Conservation (phyloP, 2,888 invertebrate genomes). For the Laothoe populi region DNA sequence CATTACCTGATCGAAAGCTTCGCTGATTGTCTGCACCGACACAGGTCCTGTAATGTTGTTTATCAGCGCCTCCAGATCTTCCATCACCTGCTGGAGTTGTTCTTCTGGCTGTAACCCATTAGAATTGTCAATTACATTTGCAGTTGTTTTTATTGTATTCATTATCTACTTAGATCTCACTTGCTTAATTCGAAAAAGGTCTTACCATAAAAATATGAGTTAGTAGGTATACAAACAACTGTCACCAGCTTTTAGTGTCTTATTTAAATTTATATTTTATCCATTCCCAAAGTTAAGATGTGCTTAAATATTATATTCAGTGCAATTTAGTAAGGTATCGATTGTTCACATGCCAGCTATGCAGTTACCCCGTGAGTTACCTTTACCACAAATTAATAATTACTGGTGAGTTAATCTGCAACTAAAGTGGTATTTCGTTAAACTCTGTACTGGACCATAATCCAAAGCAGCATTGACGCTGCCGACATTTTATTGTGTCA, state of each 20-base stretch:
- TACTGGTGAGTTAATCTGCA: neutral
- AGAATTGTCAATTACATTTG: neutral
- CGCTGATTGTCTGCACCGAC: conserved; percentile 51
- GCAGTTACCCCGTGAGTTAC: neutral
- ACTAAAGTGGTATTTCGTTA: no score
- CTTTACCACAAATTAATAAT: neutral
- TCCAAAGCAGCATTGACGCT: no score
- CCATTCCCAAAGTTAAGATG: neutral
- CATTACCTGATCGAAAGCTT: conserved; percentile 65
- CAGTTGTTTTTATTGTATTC: neutral
- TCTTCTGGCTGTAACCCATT: conserved; percentile 59
- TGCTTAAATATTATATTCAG: neutral
- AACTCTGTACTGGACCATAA: no score
- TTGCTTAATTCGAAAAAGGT: no score
- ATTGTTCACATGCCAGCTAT: neutral
- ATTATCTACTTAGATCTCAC: neutral
- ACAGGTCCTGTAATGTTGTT: conserved; percentile 50
- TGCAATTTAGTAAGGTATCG: neutral
- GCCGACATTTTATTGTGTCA: no score
- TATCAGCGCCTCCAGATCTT: conserved; percentile 57
- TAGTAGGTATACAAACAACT: no score
- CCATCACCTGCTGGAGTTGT: conserved; percentile 63
- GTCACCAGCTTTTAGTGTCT: no score
- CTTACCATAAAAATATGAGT: no score
- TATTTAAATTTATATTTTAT: no score